Percentiles rank a stretch among this genome's conserved stretches.
Evolutionary conservation across 2,888 invertebrate genomes (phyloP).

Genomic region (Morpho deidamia): DNA sequence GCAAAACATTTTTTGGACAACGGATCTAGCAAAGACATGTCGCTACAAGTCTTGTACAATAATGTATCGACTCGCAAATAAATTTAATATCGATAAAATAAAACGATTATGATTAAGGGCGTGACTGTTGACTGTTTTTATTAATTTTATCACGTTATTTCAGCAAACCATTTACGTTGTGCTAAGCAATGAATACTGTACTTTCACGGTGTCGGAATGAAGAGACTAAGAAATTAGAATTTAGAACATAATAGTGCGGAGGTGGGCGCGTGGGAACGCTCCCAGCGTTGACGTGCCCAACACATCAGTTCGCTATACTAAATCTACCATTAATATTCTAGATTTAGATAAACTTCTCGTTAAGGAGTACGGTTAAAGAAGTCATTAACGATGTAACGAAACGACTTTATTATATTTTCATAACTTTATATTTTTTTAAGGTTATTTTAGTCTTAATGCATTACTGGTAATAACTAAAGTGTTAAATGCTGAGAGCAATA

Average conservation of each 20-base stretch:
- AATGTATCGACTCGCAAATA: too few relatives aligned
- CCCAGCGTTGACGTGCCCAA: slow-evolving; percentile 73
- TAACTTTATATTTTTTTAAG: too few relatives aligned
- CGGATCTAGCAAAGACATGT: slow-evolving; percentile 33
- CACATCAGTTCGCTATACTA: slow-evolving; percentile 63
- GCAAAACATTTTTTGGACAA: slow-evolving; percentile 8
- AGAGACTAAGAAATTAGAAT: slow-evolving; percentile 74
- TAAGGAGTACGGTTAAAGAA: slow-evolving; percentile 15
- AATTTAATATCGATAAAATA: too few relatives aligned
- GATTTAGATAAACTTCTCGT: slow-evolving; percentile 51
- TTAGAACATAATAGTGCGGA: slow-evolving; percentile 76
- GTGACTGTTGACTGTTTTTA: too few relatives aligned
- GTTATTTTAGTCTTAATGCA: too few relatives aligned
- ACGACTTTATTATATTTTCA: neutral
- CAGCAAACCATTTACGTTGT: slow-evolving; percentile 47
- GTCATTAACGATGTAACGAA: slow-evolving; percentile 18
- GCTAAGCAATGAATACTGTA: slow-evolving; percentile 61
- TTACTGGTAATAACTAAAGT: too few relatives aligned
- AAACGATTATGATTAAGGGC: too few relatives aligned
- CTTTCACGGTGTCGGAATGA: slow-evolving; percentile 74
- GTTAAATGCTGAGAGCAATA: too few relatives aligned
- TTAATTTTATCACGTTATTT: slow-evolving; percentile 27
- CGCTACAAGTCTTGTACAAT: slow-evolving; percentile 26
- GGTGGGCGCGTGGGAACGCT: slow-evolving; percentile 77
- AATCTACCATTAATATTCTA: slow-evolving; percentile 71